Base-by-base conservation (phyloP, 2,888 invertebrate genomes). In the Orthonevra nobilis region DNA sequence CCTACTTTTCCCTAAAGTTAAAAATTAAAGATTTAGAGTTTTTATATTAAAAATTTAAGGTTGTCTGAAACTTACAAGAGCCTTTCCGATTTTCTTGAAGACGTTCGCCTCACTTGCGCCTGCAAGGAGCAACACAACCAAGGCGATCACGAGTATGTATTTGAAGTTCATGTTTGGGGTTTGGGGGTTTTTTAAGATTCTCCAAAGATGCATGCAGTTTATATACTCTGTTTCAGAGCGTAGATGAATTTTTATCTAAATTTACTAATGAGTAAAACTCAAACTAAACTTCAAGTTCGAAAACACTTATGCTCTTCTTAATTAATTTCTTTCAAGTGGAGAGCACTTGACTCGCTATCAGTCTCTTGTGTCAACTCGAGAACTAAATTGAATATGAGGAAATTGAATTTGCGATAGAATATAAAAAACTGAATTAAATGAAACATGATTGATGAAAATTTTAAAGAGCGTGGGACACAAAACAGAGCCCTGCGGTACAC, bases 11-110 rank as follows among this genome's bases (percentile, higher is more conserved):
- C 46, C 77, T 77, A 0, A 20, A 28, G 26, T 34, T 2, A 19
- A 30, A 14, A 34, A 38, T 6, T 1, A 0, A 6, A 7, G 6
- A 3, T 19, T 5, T 15, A 42, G 15, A 9, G 10, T 30, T 20
- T 34, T 15, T 9, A 20, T 2, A 0, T 15, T 0, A 6, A 0
- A 19, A 19, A 0, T 9, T 15, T 1, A 4, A 23, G 12, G 26
- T n/a, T n/a, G n/a, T n/a, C 6, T 12, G 12, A 9, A 15, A 72
- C 75, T 77, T 14, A 77, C 75, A 9, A 70, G 1, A 5, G 70
- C 75, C 2, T 70, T 17, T 44, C 75, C 75, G 34, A 70, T 15
- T 42, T 77, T 77, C 30, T 70, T 77, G 28, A 66, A 28, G 7
- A 60, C 17, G 12, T 70, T 77, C 28, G 63, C 58, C 44, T 77